phyloP scores from a whole-genome alignment of 53 echinoderm and acorn worm genomes.

The Holothuria leucospilota region DNA sequence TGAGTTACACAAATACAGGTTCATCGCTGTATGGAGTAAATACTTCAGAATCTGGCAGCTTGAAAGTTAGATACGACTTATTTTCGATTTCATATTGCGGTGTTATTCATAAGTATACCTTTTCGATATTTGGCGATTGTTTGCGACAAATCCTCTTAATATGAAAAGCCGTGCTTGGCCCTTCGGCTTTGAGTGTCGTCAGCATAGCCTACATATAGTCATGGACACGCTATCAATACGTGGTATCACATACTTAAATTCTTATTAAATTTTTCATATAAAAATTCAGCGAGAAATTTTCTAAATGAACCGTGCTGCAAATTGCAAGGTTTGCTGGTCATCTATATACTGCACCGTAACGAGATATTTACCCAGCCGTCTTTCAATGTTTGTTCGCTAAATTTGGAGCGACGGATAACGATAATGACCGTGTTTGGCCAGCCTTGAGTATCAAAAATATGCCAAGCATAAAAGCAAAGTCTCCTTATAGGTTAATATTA shows the following conservation, averaged over 20 bases:
- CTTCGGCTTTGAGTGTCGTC: no score
- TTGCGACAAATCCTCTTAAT: no score
- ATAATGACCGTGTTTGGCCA: not conserved
- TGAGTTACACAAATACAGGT: no score
- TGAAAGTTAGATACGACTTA: no score
- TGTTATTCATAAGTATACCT: no score
- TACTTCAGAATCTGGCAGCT: no score
- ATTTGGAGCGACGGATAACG: not conserved
- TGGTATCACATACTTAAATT: slow-evolving; percentile 22
- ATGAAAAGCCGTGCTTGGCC: no score
- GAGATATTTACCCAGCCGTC: slow-evolving; percentile 35
- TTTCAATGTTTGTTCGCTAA: slow-evolving; percentile 8
- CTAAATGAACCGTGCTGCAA: slow-evolving; percentile 10
- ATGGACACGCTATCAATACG: not conserved
- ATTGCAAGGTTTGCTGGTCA: not conserved
- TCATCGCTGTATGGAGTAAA: no score
- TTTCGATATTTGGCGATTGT: no score
- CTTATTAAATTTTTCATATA: not conserved
- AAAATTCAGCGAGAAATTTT: not conserved
- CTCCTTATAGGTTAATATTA: not conserved
- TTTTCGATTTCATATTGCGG: no score
- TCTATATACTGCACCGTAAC: not conserved
- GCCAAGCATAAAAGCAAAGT: slow-evolving; percentile 13
- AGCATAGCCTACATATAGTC: no score
- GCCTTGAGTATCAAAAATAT: not conserved